Evolutionary conservation across 1,140 invertebrate genomes (phyloP).

Genomic region (Globodera ellingtonae): DNA sequence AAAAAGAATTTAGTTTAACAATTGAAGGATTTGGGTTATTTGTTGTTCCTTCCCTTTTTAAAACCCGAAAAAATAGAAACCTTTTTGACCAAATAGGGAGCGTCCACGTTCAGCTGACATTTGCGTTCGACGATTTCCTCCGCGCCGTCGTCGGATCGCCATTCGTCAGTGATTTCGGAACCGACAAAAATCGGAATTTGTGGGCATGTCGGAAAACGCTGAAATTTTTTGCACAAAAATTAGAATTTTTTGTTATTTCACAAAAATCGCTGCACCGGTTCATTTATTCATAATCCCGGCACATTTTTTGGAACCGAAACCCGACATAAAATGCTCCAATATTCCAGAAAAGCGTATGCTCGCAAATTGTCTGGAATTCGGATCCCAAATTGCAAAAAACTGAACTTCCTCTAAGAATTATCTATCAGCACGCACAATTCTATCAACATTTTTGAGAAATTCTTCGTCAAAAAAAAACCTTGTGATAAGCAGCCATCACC

Average conservation of each 20-base stretch:
- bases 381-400: too few species aligned
- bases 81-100: constrained; percentile 92
- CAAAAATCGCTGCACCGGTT: too few species aligned
- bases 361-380: too few species aligned
- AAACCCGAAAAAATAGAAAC: constrained; percentile 66
- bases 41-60: too few species aligned
- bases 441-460: constrained; percentile 13
- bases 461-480: constrained; percentile 31
- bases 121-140: constrained; percentile 81
- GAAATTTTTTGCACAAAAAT: background rate
- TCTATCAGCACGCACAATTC: too few species aligned
- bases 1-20: too few species aligned
- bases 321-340: too few species aligned
- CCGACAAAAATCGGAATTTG: constrained; percentile 93
- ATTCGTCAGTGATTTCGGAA: constrained; percentile 81
- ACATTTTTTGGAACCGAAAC: too few species aligned
- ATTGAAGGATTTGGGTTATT: too few species aligned
- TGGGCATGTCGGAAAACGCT: constrained; percentile 67
- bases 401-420: too few species aligned
- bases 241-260: background rate
- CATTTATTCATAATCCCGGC: too few species aligned
- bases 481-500: constrained; percentile 79
- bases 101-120: constrained; percentile 89
- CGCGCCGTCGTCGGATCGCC: constrained; percentile 77
- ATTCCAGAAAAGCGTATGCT: too few species aligned